These are phyloP conservation scores for Saccostrea cuccullata DNA, from an alignment of 1,140 invertebrate genomes.

Conservation along the genomic window DNA sequence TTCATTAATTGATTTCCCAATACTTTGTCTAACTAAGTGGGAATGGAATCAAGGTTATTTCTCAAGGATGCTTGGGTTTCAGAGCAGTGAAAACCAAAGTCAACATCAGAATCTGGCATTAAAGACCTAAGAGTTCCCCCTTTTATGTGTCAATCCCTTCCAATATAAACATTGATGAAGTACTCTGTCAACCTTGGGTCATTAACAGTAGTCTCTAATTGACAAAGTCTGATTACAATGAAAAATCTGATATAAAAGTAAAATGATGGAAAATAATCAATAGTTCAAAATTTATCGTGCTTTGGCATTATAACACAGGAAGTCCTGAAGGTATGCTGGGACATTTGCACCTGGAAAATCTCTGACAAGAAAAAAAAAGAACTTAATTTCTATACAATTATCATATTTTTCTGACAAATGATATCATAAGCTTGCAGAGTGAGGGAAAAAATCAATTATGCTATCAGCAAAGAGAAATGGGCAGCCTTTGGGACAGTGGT, in stretches of 20 bases:
- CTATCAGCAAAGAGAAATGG: background rate
- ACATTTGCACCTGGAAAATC: background rate
- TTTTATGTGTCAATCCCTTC: background rate
- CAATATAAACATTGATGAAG: background rate
- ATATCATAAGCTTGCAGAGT: background rate
- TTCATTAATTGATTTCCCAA: background rate
- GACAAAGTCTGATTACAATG: slow-evolving; percentile 7
- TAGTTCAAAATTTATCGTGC: background rate
- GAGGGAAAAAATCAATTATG: slow-evolving; percentile 18
- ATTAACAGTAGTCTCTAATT: slow-evolving; percentile 11
- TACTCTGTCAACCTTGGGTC: background rate
- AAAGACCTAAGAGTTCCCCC: background rate
- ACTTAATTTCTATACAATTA: background rate
- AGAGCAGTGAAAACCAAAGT: background rate
- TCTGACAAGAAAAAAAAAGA: background rate
- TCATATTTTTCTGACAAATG: background rate
- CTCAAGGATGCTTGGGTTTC: background rate
- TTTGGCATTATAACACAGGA: background rate
- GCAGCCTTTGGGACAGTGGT: background rate
- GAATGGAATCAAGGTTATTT: background rate
- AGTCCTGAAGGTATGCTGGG: background rate
- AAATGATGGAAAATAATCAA: slow-evolving; percentile 23
- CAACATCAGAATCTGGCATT: background rate
- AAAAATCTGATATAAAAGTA: slow-evolving; percentile 17
- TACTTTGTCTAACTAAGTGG: background rate